These are phyloP conservation scores for Adelphocoris suturalis DNA, from an alignment of 2,888 invertebrate species.

Conservation along the genomic window DNA sequence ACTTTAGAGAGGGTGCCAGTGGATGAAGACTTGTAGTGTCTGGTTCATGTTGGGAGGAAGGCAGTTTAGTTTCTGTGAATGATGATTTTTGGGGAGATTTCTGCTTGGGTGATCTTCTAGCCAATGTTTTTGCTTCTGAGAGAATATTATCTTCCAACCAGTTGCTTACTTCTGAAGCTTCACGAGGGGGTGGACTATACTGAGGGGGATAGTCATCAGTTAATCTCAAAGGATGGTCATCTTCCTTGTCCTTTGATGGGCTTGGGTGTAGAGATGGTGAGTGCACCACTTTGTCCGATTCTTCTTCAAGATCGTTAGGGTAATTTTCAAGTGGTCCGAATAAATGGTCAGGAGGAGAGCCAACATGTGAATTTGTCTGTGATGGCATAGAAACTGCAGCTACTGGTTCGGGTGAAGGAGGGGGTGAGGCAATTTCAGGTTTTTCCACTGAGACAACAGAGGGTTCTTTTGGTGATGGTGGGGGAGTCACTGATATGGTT, in stretches of 20 bases:
- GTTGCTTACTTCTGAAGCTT: conserved; percentile 26
- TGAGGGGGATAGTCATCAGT: conserved; percentile 37
- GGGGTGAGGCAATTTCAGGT: neutral
- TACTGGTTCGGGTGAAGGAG: neutral
- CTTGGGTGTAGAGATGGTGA: neutral
- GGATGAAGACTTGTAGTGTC: too few species aligned
- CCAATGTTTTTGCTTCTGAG: neutral
- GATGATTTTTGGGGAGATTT: neutral
- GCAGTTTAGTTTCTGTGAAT: too few species aligned
- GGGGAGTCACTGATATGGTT: conserved; percentile 24
- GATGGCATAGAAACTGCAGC: neutral
- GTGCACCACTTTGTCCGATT: neutral
- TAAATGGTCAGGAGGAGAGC: conserved; percentile 2
- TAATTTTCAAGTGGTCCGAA: conserved; percentile 21
- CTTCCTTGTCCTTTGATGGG: neutral
- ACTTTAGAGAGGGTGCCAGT: too few species aligned
- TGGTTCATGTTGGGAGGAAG: neutral
- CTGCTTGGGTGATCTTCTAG: neutral
- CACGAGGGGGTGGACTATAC: neutral
- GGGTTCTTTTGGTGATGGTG: conserved; percentile 1
- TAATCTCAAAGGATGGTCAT: neutral
- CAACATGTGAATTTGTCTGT: neutral
- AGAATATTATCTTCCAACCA: conserved; percentile 50
- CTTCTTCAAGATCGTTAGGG: conserved; percentile 26
- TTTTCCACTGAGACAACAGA: neutral